These are phyloP conservation scores for Furcifer pardalis DNA, from an alignment of 2,797 vertebrate genomes.

Conservation along the genomic window DNA sequence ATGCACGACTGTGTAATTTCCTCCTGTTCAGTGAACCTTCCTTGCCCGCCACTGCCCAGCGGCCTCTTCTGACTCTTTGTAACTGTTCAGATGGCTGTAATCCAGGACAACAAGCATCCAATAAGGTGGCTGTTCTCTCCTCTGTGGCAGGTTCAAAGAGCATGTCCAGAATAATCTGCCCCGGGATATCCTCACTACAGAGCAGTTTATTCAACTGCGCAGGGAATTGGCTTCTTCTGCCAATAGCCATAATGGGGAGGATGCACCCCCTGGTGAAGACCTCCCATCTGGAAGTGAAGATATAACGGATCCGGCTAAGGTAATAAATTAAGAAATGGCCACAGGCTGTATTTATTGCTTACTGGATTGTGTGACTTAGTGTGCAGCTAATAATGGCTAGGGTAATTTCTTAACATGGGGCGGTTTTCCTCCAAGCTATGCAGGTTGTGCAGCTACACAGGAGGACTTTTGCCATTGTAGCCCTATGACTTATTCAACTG, in stretches of 20 bases:
- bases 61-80: background rate
- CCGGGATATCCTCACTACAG: slow-evolving; percentile 90
- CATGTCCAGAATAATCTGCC: slow-evolving; percentile 94
- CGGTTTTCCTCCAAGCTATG: too few species aligned
- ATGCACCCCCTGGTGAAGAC: slow-evolving; percentile 80
- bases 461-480: too few species aligned
- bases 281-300: slow-evolving; percentile 90
- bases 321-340: too few species aligned
- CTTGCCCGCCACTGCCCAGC: too few species aligned
- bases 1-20: background rate
- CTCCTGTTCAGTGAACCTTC: background rate
- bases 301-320: slow-evolving; percentile 95
- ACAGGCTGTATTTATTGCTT: too few species aligned
- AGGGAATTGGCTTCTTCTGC: slow-evolving; percentile 89
- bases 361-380: too few species aligned
- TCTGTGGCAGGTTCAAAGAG: slow-evolving; percentile 89
- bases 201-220: slow-evolving; percentile 93
- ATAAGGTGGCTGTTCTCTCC: background rate
- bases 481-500: too few species aligned
- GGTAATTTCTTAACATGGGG: too few species aligned
- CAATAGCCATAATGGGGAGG: slow-evolving; percentile 83
- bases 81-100: background rate
- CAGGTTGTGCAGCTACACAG: too few species aligned
- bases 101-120: background rate
- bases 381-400: too few species aligned